These are phyloP conservation scores for Phocoena sinus DNA, from an alignment of 2,113 vertebrate genomes.

Conservation along the genomic window DNA sequence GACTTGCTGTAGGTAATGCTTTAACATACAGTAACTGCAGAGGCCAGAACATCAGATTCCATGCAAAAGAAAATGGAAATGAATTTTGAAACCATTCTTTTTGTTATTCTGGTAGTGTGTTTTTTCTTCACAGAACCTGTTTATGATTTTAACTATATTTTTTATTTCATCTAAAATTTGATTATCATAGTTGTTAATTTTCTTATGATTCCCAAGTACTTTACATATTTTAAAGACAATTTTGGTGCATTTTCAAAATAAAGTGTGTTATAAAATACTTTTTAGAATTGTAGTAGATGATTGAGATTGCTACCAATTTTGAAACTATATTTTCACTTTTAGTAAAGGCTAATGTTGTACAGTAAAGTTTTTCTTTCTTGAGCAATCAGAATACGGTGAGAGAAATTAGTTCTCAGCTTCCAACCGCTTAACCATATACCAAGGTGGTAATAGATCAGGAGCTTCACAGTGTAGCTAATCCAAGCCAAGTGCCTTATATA, in stretches of 20 bases:
- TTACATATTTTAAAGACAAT: background rate
- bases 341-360: background rate
- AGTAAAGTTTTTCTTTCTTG: background rate
- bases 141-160: background rate
- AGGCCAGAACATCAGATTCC: background rate
- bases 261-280: background rate
- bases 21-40: background rate
- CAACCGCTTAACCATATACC: background rate
- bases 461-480: background rate
- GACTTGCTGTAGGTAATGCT: background rate
- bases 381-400: background rate
- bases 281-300: background rate
- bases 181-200: background rate
- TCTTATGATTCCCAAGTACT: background rate
- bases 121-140: background rate
- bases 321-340: background rate
- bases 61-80: background rate
- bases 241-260: background rate
- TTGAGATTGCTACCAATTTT: background rate
- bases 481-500: background rate
- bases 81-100: background rate
- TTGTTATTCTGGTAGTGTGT: background rate
- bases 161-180: constrained; percentile 3
- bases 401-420: background rate
- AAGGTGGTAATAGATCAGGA: background rate